Percentiles rank a stretch among this genome's conserved stretches.
phyloP scores from a whole-genome alignment of 1,140 invertebrate genomes.

The Neuroterus valhalla region DNA sequence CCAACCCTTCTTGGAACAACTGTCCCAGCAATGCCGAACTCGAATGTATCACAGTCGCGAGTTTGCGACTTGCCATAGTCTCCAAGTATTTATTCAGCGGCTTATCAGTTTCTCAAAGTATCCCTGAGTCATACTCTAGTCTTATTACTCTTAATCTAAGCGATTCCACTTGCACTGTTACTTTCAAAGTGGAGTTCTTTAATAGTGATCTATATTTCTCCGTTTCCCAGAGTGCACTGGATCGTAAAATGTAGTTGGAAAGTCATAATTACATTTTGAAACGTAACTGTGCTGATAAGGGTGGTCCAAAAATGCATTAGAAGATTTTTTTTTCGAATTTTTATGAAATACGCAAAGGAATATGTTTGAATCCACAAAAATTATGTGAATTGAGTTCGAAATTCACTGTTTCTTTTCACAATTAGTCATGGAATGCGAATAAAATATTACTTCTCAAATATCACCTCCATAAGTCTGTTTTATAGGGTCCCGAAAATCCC shows the following conservation, averaged over 20 bases:
- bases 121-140: background rate
- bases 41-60: background rate
- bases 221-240: background rate
- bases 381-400: too few relatives aligned
- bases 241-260: background rate
- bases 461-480: too few relatives aligned
- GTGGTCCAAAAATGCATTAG: too few relatives aligned
- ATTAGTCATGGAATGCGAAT: too few relatives aligned
- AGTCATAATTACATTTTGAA: too few relatives aligned
- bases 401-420: too few relatives aligned
- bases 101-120: slow-evolving; percentile 8
- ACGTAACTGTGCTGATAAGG: too few relatives aligned
- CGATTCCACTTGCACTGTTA: background rate
- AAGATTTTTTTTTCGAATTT: too few relatives aligned
- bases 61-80: background rate
- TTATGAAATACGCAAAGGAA: too few relatives aligned
- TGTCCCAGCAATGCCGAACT: background rate
- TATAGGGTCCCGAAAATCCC: too few relatives aligned
- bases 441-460: too few relatives aligned
- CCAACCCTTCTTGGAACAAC: background rate
- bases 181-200: background rate
- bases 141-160: slow-evolving; percentile 12
- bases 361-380: too few relatives aligned
- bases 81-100: background rate
- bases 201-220: background rate